phyloP scores from a whole-genome alignment of 2,888 invertebrate genomes.

The Argynnis bischoffii region DNA sequence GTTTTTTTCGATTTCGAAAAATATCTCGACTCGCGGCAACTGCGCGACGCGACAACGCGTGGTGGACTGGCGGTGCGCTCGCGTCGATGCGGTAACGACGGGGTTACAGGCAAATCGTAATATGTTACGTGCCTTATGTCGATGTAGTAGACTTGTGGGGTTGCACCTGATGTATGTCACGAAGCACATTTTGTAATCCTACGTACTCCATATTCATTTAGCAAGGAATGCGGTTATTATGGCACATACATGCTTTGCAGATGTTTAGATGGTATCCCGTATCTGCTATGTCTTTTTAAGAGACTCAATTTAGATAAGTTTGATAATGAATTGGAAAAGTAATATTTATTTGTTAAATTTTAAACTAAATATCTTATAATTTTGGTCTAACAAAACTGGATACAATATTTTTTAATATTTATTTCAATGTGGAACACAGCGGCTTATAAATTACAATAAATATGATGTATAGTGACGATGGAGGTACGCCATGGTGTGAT shows the following conservation, averaged over 20 bases:
- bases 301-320: too few relatives aligned
- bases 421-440: too few relatives aligned
- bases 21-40: conserved; percentile 53
- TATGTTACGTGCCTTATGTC: conserved; percentile 69
- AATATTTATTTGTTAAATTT: too few relatives aligned
- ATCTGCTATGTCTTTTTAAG: too few relatives aligned
- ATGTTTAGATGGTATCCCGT: too few relatives aligned
- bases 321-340: too few relatives aligned
- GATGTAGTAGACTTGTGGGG: conserved; percentile 55
- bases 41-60: conserved; percentile 73
- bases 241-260: not conserved
- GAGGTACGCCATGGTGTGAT: conserved; percentile 36
- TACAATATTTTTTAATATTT: too few relatives aligned
- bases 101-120: conserved; percentile 62
- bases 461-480: conserved; percentile 1
- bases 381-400: too few relatives aligned
- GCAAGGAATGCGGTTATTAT: conserved; percentile 18
- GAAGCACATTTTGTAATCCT: conserved; percentile 35
- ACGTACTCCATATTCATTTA: conserved; percentile 21
- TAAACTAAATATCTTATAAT: too few relatives aligned
- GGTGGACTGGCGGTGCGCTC: conserved; percentile 62
- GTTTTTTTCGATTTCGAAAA: conserved; percentile 7
- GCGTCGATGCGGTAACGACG: conserved; percentile 48
- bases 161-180: conserved; percentile 41
- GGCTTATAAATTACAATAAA: conserved; percentile 12